Evolutionary conservation across 2,888 invertebrate species (phyloP), one percentile per base, ranked within the genome.

Genomic region (Sminthurides aquaticus): DNA sequence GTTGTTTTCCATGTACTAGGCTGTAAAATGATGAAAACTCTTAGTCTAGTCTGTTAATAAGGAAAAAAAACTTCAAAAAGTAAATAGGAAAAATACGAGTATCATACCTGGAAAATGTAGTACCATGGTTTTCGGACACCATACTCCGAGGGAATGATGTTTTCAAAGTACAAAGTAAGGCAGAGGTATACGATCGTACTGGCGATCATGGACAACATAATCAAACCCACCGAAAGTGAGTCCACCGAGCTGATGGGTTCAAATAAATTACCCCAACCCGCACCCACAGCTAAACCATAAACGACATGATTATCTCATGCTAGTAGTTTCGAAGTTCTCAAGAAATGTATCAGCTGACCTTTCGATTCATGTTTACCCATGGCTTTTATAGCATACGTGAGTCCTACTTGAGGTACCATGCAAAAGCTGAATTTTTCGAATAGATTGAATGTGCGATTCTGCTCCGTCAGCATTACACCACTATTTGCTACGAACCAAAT

Each of bases 111-210:
- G 54, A 84, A 80, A 1, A 84, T 78, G 76, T 88, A 89, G 73
- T 84, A 81, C 80, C 84, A 85, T 0, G 85, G 84, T 70, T 83
- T 81, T 2, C 87, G 83, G 1, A 87, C 82, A 0, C 89, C 89
- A 74, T 84, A 87, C 26, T 84, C 81, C 2, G 88, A 88, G 0
- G 89, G 89, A 69, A 79, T 80, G 43, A 84, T 79, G 20, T 80
- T 80, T 75, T 86, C 86, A 49, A 87, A 77, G 75, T 87, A 87
- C 78, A 84, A 81, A 1, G 86, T 82, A 18, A 86, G 67, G 15
- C 83, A 28, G 56, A 80, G 75, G 73, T 82, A 84, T n/a, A 86
- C 43, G 8, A 82, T 27, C 3, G 79, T 78, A 56, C 72, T 69
- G 5, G 74, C n/a, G 15, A 75, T 49, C 29, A 76, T 70, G 72